phyloP scores from a whole-genome alignment of 2,113 vertebrate species.

The Pelecanus crispus region DNA sequence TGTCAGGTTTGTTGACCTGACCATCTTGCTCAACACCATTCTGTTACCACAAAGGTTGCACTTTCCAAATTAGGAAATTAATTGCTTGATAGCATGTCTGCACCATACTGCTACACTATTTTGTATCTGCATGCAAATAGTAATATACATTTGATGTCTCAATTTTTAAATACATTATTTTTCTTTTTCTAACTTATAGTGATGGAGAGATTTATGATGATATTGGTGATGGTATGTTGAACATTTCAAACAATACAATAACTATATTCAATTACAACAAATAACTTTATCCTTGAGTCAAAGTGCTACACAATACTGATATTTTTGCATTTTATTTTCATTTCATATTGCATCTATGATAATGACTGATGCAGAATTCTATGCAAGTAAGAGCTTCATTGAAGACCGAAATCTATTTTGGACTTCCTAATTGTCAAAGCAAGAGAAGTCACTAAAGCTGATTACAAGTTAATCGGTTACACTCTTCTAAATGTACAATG shows the following conservation, averaged over 20 bases:
- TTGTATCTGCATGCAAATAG: not conserved
- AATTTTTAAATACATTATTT: not conserved
- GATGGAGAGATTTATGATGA: slow-evolving; percentile 94
- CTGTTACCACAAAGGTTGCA: not conserved
- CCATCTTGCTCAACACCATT: not conserved
- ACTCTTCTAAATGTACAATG: not conserved
- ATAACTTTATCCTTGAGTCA: not conserved
- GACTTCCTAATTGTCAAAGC: not conserved
- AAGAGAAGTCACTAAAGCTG: not conserved
- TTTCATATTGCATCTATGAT: slow-evolving; percentile 80
- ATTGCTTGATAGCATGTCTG: not conserved
- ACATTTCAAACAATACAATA: not conserved
- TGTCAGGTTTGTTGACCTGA: not conserved
- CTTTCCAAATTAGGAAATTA: not conserved
- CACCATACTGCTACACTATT: not conserved
- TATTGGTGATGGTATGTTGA: slow-evolving; percentile 85
- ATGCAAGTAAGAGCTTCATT: not conserved
- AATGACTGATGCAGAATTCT: slow-evolving; percentile 64
- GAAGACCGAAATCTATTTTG: not conserved
- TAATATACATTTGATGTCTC: not conserved
- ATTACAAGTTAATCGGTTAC: not conserved
- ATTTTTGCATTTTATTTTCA: not conserved
- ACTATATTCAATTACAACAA: not conserved
- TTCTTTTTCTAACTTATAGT: slow-evolving; percentile 68
- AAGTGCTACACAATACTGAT: not conserved